phyloP scores from a whole-genome alignment of 2,113 vertebrate species.

The Myxocyprinus asiaticus region DNA sequence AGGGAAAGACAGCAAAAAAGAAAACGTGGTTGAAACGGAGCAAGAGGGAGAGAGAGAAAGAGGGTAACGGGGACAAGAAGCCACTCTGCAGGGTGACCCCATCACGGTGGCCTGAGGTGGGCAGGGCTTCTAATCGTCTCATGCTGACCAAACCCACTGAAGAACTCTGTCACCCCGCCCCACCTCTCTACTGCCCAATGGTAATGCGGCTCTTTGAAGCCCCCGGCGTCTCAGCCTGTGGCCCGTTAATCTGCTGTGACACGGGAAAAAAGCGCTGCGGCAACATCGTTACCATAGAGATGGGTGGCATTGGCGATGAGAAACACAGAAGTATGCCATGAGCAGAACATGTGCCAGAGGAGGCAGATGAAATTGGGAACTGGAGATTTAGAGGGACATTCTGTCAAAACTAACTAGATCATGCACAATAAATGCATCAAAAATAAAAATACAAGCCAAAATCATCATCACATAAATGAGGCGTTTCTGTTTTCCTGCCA shows the following conservation, averaged over 20 bases:
- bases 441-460: neutral
- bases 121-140: slow-evolving; percentile 37
- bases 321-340: slow-evolving; percentile 37
- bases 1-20: slow-evolving; percentile 11
- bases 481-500: neutral
- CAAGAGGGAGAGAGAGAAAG: neutral
- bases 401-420: neutral
- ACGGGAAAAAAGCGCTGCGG: slow-evolving; percentile 40
- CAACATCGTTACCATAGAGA: slow-evolving; percentile 50
- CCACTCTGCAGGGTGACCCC: slow-evolving; percentile 30
- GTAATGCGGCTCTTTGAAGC: slow-evolving; percentile 15
- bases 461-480: neutral
- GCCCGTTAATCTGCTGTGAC: slow-evolving; percentile 56
- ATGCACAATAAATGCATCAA: neutral
- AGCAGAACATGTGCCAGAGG: slow-evolving; percentile 23
- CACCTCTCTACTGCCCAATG: slow-evolving; percentile 38
- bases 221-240: slow-evolving; percentile 33
- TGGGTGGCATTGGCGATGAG: slow-evolving; percentile 31
- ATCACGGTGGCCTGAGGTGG: slow-evolving; percentile 26
- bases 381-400: neutral
- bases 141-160: slow-evolving; percentile 48
- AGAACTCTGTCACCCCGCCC: slow-evolving; percentile 52
- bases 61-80: slow-evolving; percentile 17
- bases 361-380: slow-evolving; percentile 7
- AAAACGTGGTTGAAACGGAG: neutral